Percentiles rank a stretch among this genome's conserved stretches.
These are phyloP conservation scores for Eristalis intricaria DNA, from an alignment of 2,888 invertebrate genomes.

Conservation along the genomic window DNA sequence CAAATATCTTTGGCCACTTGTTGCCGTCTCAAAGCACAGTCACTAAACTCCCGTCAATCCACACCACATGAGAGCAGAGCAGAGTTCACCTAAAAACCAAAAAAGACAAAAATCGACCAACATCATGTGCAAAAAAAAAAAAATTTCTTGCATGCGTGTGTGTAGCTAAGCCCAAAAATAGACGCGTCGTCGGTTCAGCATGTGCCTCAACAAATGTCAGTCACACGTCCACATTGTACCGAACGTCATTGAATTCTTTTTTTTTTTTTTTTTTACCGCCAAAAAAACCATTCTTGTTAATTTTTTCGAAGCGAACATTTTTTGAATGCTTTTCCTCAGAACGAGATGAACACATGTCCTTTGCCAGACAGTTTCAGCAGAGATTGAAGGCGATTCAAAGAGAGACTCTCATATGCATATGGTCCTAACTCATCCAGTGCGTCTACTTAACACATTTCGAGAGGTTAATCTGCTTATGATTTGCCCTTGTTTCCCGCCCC, in stretches of 20 bases:
- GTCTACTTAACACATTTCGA: conserved; percentile 66
- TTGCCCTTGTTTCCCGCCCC: conserved; percentile 18
- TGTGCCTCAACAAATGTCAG: conserved; percentile 59
- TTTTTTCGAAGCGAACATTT: neutral
- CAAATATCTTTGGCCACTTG: neutral
- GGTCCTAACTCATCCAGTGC: neutral
- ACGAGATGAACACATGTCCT: conserved; percentile 52
- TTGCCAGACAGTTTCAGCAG: neutral
- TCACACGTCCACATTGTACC: conserved; percentile 38
- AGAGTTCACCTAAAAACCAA: neutral
- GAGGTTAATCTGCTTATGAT: conserved; percentile 67
- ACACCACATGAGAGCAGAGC: neutral
- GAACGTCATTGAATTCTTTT: conserved; percentile 13
- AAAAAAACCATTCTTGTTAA: neutral
- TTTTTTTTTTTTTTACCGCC: neutral
- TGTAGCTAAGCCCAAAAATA: conserved; percentile 40
- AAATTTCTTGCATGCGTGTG: neutral
- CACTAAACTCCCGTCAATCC: neutral
- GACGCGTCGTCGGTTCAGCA: conserved; percentile 33
- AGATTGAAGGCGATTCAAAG: neutral
- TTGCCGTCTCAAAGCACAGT: neutral
- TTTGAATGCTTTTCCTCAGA: conserved; percentile 11
- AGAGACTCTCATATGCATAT: conserved; percentile 33
- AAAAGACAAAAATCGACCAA: neutral
- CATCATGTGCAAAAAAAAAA: conserved; percentile 39